These are phyloP conservation scores for Eriocheir sinensis DNA, from an alignment of 1,140 invertebrate genomes.

Conservation along the genomic window DNA sequence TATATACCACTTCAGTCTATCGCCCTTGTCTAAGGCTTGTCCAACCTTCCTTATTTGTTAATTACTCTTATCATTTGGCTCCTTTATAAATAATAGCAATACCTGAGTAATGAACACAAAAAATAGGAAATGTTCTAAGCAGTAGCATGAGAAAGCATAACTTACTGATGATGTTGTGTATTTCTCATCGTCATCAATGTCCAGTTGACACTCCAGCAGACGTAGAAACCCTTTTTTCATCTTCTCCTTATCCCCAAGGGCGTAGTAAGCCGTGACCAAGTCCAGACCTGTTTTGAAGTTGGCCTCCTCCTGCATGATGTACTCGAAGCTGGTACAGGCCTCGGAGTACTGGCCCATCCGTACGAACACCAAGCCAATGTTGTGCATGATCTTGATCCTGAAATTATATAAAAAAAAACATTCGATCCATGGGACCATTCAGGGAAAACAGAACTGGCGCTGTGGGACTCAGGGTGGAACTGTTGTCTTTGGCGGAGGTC, in stretches of 20 bases:
- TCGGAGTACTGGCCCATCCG: conserved; percentile 98
- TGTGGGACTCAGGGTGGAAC: background rate
- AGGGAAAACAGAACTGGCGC: background rate
- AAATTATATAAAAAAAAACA: background rate
- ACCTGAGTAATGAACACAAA: no score
- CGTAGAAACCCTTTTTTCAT: conserved; percentile 96
- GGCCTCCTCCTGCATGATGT: conserved; percentile 97
- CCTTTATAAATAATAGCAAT: no score
- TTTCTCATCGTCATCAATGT: conserved; percentile 92
- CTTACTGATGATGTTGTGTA: conserved; percentile 83
- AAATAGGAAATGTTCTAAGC: no score
- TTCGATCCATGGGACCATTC: no score
- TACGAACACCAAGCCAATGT: conserved; percentile 97
- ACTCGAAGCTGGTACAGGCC: conserved; percentile 97
- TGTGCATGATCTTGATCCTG: conserved; percentile 98
- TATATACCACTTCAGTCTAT: no score
- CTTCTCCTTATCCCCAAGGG: conserved; percentile 95
- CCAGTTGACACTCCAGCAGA: conserved; percentile 92
- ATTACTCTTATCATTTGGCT: no score
- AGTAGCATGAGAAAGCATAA: background rate
- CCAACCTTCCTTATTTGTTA: no score
- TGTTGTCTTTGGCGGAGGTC: no score
- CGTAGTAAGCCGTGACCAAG: conserved; percentile 95
- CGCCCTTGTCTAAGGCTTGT: no score
- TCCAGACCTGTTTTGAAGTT: conserved; percentile 95